Percentiles rank a stretch among this genome's conserved stretches.
phyloP scores from a whole-genome alignment of 1,140 invertebrate species.

The Hylaeus volcanicus region DNA sequence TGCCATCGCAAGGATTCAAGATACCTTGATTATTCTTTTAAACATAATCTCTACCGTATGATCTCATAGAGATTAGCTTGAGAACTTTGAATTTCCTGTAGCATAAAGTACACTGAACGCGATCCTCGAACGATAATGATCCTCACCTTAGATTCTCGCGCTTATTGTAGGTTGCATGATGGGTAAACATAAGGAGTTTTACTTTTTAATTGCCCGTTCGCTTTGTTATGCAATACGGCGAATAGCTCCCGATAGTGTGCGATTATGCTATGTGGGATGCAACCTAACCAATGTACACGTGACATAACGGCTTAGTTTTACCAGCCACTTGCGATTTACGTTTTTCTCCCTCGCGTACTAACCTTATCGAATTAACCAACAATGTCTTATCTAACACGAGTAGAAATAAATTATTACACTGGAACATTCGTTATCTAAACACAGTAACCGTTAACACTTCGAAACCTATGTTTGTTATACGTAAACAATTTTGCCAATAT shows the following conservation, averaged over 20 bases:
- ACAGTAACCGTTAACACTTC: too few relatives aligned
- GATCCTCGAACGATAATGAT: neutral
- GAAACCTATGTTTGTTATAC: too few relatives aligned
- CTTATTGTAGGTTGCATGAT: constrained; percentile 22
- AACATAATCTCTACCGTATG: too few relatives aligned
- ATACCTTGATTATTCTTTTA: too few relatives aligned
- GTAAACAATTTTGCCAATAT: too few relatives aligned
- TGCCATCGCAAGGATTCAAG: neutral
- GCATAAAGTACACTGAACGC: neutral
- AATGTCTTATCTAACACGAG: too few relatives aligned
- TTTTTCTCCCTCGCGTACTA: constrained; percentile 3
- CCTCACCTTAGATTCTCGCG: neutral
- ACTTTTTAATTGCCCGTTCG: constrained; percentile 37
- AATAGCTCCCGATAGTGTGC: constrained; percentile 20
- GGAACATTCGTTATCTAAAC: too few relatives aligned
- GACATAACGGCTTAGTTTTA: constrained; percentile 31
- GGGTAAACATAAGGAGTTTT: constrained; percentile 24
- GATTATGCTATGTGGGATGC: constrained; percentile 44
- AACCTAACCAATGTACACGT: constrained; percentile 18
- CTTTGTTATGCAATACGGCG: constrained; percentile 39
- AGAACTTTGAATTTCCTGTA: neutral
- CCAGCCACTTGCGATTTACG: constrained; percentile 18
- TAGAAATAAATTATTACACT: too few relatives aligned
- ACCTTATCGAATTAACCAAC: neutral
- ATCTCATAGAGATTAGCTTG: neutral